A percentile compares a stretch with the other conserved stretches of the same genome.
These are phyloP conservation scores for Galerucella nymphaeae DNA, from an alignment of 2,888 invertebrate species.

Conservation along the genomic window DNA sequence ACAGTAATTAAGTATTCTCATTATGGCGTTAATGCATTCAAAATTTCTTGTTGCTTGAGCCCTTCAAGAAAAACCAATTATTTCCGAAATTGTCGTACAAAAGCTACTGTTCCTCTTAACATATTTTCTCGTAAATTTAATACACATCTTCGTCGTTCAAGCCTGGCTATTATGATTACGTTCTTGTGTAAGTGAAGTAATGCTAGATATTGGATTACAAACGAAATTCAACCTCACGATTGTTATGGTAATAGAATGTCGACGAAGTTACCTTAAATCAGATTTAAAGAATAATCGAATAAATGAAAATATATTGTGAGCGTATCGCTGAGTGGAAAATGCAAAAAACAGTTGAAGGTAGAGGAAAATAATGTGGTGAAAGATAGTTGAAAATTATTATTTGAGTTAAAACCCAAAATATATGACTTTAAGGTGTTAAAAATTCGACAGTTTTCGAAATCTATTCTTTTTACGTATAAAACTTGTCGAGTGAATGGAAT, in stretches of 20 bases:
- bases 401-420: neutral
- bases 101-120: neutral
- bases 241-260: conserved; percentile 29
- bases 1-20: neutral
- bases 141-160: conserved; percentile 3
- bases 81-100: neutral
- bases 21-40: neutral
- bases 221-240: conserved; percentile 15
- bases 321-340: neutral
- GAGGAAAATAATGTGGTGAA: neutral
- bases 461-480: neutral
- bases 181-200: conserved; percentile 11
- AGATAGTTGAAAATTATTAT: neutral
- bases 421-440: neutral
- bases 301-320: conserved; percentile 6
- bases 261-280: conserved; percentile 22
- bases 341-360: neutral
- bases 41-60: neutral
- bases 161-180: neutral
- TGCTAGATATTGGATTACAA: conserved; percentile 8
- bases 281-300: conserved; percentile 18
- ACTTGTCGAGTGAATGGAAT: neutral
- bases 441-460: neutral
- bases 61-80: neutral
- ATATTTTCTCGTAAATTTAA: conserved; percentile 4